phyloP scores from a whole-genome alignment of 2,888 invertebrate genomes.

The Eupeodes luniger region DNA sequence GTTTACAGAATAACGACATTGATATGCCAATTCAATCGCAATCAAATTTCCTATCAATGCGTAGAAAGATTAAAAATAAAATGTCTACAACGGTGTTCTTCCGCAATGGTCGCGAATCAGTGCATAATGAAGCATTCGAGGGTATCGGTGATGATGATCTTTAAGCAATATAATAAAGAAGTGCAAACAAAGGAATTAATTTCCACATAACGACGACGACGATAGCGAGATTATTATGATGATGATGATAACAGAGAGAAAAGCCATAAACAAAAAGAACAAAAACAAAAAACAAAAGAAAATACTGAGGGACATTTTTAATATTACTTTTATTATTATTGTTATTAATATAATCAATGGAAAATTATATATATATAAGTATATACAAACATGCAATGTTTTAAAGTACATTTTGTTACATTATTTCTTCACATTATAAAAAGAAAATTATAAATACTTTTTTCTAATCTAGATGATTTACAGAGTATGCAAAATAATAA shows the following conservation, averaged over 20 bases:
- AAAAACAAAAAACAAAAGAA: conserved; percentile 10
- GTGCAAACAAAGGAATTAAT: not conserved
- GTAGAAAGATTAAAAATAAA: conserved; percentile 86
- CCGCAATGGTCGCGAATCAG: conserved; percentile 89
- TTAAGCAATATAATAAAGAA: conserved; percentile 82
- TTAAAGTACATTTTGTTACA: conserved; percentile 64
- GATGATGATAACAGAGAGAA: not conserved
- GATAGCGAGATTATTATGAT: not conserved
- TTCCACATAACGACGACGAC: not conserved
- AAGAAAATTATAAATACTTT: conserved; percentile 44
- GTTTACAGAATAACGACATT: conserved; percentile 86
- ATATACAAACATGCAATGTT: conserved; percentile 62
- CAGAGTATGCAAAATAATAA: conserved; percentile 23
- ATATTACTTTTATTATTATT: conserved; percentile 65
- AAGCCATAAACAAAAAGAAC: conserved; percentile 15
- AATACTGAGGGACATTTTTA: conserved; percentile 63
- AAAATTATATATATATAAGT: conserved; percentile 64
- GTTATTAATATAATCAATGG: conserved; percentile 66
- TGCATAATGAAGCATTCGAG: conserved; percentile 96
- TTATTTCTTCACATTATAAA: conserved; percentile 50
- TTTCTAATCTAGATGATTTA: conserved; percentile 61
- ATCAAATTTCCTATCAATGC: conserved; percentile 87
- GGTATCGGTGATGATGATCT: conserved; percentile 98
- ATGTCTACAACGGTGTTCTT: conserved; percentile 89
- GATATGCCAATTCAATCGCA: conserved; percentile 83